Conservation (phyloP, 2,113 vertebrate genomes). For the Vidua macroura region DNA sequence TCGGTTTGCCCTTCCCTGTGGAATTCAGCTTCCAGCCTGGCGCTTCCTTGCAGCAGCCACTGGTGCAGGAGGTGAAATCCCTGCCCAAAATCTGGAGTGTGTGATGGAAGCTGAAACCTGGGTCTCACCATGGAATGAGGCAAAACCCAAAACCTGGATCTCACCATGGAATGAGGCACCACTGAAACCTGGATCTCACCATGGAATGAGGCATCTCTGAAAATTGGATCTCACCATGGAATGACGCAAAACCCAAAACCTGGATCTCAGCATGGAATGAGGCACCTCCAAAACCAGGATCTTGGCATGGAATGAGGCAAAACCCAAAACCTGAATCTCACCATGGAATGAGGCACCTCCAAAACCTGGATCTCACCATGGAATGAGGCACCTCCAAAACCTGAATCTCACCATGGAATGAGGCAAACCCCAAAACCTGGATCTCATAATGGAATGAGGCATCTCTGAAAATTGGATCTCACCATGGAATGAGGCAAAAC, state of each 20-base stretch:
- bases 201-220: background rate
- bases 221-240: background rate
- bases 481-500: background rate
- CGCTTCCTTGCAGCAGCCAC: background rate
- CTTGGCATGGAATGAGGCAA: background rate
- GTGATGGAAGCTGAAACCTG: background rate
- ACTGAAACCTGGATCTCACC: rapidly evolving
- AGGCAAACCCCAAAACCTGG: background rate
- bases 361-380: background rate
- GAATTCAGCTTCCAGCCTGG: background rate
- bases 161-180: background rate
- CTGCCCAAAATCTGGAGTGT: background rate
- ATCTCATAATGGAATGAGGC: background rate
- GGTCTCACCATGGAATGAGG: no score
- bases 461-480: background rate
- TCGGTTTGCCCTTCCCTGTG: background rate
- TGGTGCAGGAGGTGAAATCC: background rate
- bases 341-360: background rate
- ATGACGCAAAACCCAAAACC: background rate
- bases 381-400: background rate
- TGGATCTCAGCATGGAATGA: no score
- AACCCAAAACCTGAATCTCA: background rate
- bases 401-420: background rate
- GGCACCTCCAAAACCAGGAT: background rate
- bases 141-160: background rate